phyloP scores from a whole-genome alignment of 2,888 invertebrate species.

The Drosophila mimica region DNA sequence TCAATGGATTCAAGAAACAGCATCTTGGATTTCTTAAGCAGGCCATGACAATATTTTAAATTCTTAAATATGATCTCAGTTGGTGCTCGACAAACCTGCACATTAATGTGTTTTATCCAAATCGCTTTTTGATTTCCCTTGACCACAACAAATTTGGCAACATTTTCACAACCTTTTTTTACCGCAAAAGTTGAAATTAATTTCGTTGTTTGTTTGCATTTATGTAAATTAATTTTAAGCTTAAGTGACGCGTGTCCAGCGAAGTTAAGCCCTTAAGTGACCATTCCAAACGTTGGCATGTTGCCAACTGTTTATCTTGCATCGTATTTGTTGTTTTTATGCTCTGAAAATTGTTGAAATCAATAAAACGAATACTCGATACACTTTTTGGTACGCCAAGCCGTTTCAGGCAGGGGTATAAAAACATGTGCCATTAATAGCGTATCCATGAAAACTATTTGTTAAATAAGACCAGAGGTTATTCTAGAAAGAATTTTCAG shows the following conservation, averaged over 20 bases:
- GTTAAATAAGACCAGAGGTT: too few species aligned
- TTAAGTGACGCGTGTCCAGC: slow-evolving; percentile 53
- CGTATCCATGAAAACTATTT: too few species aligned
- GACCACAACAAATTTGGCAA: slow-evolving; percentile 46
- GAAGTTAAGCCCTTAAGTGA: slow-evolving; percentile 57
- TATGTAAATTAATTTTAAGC: slow-evolving; percentile 43
- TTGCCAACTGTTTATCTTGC: slow-evolving; percentile 30
- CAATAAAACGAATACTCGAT: background rate
- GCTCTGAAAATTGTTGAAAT: background rate
- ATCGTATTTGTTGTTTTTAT: background rate
- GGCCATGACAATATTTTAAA: background rate
- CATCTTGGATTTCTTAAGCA: background rate
- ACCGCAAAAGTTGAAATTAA: slow-evolving; percentile 35
- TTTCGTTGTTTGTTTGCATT: slow-evolving; percentile 6
- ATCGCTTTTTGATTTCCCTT: slow-evolving; percentile 40
- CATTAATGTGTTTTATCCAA: slow-evolving; percentile 45
- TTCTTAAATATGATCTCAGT: background rate
- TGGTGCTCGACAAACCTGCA: slow-evolving; percentile 31
- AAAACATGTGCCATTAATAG: background rate
- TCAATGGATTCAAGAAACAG: slow-evolving; percentile 44
- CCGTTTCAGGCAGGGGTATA: too few species aligned
- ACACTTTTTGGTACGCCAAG: background rate
- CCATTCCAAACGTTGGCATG: slow-evolving; percentile 59
- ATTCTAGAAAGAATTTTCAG: too few species aligned
- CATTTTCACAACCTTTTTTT: slow-evolving; percentile 8